Percentiles rank a stretch among this genome's conserved stretches.
These are phyloP conservation scores for Eupithecia exiguata DNA, from an alignment of 2,888 invertebrate genomes.

Conservation along the genomic window DNA sequence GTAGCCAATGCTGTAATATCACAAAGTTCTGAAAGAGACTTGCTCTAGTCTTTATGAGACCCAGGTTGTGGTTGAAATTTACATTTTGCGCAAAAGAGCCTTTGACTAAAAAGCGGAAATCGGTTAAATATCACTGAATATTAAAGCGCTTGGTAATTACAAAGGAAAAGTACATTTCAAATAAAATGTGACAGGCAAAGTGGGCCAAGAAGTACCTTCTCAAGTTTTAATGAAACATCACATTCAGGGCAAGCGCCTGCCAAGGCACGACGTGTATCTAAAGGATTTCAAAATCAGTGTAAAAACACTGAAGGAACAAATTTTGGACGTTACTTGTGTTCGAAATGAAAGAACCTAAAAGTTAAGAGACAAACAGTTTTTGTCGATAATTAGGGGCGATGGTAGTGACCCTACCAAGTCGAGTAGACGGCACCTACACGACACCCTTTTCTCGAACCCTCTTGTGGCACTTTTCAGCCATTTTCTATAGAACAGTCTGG, in stretches of 20 bases:
- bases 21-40: too few species aligned
- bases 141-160: slow-evolving; percentile 6
- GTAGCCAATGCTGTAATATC: too few species aligned
- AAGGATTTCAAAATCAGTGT: background rate
- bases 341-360: background rate
- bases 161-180: slow-evolving; percentile 19
- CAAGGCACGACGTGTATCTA: background rate
- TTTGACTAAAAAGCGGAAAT: background rate
- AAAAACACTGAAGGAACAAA: background rate
- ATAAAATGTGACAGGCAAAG: slow-evolving; percentile 33
- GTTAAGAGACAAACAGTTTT: background rate
- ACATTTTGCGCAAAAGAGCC: background rate
- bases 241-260: slow-evolving; percentile 29
- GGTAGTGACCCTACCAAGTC: too few species aligned
- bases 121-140: background rate
- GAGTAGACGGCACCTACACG: too few species aligned
- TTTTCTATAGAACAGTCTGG: background rate
- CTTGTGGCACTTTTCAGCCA: too few species aligned
- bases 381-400: background rate
- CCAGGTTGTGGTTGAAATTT: too few species aligned
- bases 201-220: slow-evolving; percentile 36
- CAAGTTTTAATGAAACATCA: slow-evolving; percentile 59
- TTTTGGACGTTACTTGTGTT: background rate
- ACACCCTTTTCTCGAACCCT: too few species aligned
- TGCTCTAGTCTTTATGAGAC: too few species aligned